Conservation (phyloP, 2,888 invertebrate genomes). For the Pammene fasciana region DNA sequence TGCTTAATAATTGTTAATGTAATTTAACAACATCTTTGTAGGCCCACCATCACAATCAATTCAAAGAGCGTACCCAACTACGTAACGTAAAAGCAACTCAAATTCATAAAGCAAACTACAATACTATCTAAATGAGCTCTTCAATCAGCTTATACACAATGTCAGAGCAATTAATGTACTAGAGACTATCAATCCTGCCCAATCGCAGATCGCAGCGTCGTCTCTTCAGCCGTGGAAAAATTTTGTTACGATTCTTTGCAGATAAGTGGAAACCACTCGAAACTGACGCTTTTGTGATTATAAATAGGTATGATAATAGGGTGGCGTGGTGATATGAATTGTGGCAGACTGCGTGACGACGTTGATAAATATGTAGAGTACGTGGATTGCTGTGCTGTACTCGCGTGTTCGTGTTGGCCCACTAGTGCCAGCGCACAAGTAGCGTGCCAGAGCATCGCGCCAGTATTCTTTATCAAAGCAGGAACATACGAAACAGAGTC, state of each 20-base stretch:
- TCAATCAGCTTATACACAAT: conserved; percentile 19
- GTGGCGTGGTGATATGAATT: conserved; percentile 18
- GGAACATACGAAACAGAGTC: not conserved
- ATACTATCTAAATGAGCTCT: conserved; percentile 16
- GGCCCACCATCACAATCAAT: no score
- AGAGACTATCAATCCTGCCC: conserved; percentile 25
- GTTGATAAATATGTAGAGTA: conserved; percentile 22
- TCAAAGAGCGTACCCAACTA: no score
- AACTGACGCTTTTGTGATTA: conserved; percentile 7
- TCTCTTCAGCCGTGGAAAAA: conserved; percentile 27
- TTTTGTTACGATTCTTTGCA: conserved; percentile 21
- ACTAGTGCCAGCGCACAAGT: not conserved
- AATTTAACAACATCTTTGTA: no score
- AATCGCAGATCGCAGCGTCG: conserved; percentile 17
- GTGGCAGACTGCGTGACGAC: conserved; percentile 39
- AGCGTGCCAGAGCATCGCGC: not conserved
- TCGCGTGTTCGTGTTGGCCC: conserved; percentile 12
- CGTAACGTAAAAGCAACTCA: no score
- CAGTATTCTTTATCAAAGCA: not conserved
- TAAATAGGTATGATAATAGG: conserved; percentile 31
- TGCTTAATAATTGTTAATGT: no score
- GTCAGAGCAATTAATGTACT: conserved; percentile 27
- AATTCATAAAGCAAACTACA: not conserved
- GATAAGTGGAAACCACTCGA: conserved; percentile 19
- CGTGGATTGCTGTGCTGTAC: conserved; percentile 12